Percentiles rank a stretch among this genome's conserved stretches.
Evolutionary conservation across 92 coral and sea anemone species (phyloP).

Genomic region (Ricordea florida): DNA sequence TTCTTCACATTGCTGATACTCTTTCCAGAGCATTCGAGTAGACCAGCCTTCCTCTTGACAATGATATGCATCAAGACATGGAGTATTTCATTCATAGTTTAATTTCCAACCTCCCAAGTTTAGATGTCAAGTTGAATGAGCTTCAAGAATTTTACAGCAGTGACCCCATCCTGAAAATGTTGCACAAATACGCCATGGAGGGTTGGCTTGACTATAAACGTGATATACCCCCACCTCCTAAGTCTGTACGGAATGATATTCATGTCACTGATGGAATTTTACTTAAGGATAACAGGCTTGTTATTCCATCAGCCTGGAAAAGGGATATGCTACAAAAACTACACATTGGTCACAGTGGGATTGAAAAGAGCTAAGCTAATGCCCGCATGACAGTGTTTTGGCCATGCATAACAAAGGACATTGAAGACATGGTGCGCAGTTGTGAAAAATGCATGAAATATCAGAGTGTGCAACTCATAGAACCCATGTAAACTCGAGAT

Average conservation of each 20-base stretch:
- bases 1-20: slow-evolving; percentile 54
- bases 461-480: slow-evolving; percentile 10
- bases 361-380: no score
- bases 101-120: slow-evolving; percentile 11
- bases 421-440: no score
- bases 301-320: slow-evolving; percentile 18
- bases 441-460: slow-evolving; percentile 29
- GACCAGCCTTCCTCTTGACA: neutral
- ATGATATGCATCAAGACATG: slow-evolving; percentile 19
- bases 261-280: slow-evolving; percentile 14
- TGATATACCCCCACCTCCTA: slow-evolving; percentile 10
- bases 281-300: slow-evolving; percentile 8
- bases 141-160: neutral
- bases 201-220: slow-evolving; percentile 22
- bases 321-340: slow-evolving; percentile 11
- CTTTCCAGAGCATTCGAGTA: slow-evolving; percentile 27
- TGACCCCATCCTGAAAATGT: neutral
- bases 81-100: neutral
- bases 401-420: slow-evolving; percentile 28
- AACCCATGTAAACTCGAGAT: slow-evolving; percentile 23
- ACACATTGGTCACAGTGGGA: slow-evolving; percentile 32
- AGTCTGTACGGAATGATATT: slow-evolving; percentile 26
- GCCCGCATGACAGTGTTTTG: slow-evolving; percentile 26
- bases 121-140: neutral
- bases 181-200: neutral